Conservation (phyloP, 2,113 vertebrate species). For the Semnopithecus entellus region DNA sequence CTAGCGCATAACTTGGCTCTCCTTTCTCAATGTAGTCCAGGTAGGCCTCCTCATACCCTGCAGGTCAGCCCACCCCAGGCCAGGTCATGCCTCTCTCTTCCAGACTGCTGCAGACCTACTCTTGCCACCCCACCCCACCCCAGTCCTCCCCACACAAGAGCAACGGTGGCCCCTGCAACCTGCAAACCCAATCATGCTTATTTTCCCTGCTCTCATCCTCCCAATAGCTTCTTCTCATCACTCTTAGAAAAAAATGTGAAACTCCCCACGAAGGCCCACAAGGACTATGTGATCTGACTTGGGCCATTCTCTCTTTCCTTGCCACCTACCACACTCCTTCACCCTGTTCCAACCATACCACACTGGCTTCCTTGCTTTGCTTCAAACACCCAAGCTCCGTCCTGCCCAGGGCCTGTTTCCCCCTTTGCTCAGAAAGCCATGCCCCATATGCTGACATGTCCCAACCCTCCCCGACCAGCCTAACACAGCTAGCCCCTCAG, state of each 20-base stretch:
- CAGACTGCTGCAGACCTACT: no score
- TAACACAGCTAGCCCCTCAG: not conserved
- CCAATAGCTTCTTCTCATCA: not conserved
- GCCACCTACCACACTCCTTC: rapidly evolving
- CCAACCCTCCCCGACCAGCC: not conserved
- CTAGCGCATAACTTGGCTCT: not conserved
- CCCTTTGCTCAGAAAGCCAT: not conserved
- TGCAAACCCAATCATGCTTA: not conserved
- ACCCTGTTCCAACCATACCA: not conserved
- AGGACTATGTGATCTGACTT: rapidly evolving
- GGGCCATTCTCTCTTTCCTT: not conserved
- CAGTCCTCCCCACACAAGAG: not conserved
- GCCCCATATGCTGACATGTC: not conserved
- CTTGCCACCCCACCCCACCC: not conserved
- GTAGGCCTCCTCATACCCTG: not conserved
- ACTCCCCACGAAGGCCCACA: not conserved
- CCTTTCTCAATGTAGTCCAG: not conserved
- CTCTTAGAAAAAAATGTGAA: not conserved
- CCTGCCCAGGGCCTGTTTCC: not conserved
- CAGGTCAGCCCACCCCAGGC: not conserved
- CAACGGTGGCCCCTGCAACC: not conserved
- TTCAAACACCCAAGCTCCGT: not conserved
- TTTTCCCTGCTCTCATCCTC: not conserved
- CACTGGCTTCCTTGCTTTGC: not conserved
- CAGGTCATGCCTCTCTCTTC: not conserved